Evolutionary conservation across 2,113 vertebrate genomes (phyloP), one percentile per base, ranked within the genome.

Genomic region (Miniopterus natalensis): DNA sequence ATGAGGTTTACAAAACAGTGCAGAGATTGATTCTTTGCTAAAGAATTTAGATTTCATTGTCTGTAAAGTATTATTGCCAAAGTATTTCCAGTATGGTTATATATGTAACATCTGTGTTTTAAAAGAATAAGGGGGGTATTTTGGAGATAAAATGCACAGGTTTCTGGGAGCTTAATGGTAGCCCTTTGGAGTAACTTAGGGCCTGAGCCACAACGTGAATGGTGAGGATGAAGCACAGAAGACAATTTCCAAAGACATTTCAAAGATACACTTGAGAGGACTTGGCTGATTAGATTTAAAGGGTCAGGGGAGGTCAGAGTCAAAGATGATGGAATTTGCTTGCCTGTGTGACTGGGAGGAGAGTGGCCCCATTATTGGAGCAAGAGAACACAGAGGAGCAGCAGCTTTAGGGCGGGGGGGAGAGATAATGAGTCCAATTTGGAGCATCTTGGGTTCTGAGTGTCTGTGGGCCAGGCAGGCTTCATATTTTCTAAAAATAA

Each of bases 401-500:
- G 88, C 80, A 59, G 45, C 92, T 71, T 84, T 29, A 94, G 97
- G 95, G 95, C 73, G 77, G 96, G 97, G 71, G 88, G 93, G 84
- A 92, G 31, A 92, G 91, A 96, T 97, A 97, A 97, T 95, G 97
- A 85, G 88, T 53, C 94, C 94, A 92, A 95, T 97, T 97, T 97
- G 95, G 91, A 96, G 77, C 75, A 53, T 96, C 88, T 95, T 97
- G 89, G 71, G n/a, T 86, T 96, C 94, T 68, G 85, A 97, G 78
- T 97, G 97, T 96, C 96, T 95, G n/a, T 57, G 85, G 92, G 94
- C 95, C 95, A 96, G 49, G 36, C 92, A 47, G 71, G 59, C 47
- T 95, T 95, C 36, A 2, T 96, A 78, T 96, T 95, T 95, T 97
- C 94, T 97, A 95, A 97, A 97, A 97, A 94, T 95, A 57, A 97